Evolutionary conservation across 1,140 invertebrate species (phyloP), one percentile per base, ranked within the genome.

Genomic region (Diuraphis noxia): DNA sequence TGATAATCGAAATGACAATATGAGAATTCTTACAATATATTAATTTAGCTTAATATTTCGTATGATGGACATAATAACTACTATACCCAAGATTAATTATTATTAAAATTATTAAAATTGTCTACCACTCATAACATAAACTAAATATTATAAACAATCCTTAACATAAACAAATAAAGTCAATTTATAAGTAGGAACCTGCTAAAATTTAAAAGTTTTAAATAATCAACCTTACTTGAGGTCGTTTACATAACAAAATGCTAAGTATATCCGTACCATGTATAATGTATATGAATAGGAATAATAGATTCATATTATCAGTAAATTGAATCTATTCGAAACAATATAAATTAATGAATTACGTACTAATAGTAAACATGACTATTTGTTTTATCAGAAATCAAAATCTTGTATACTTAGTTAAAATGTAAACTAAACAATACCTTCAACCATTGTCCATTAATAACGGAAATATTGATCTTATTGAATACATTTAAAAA

Each of bases 191-290:
- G 30, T 63, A n/a, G 10, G 10, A 30, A n/a, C 3, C 9, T 30
- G 13, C 30, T n/a, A 63, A 17, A 0, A 63, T 30, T 56, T 30
- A 10, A 56, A 30, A n/a, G 13, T 63, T 63, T n/a, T 3, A n/a
- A 63, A n/a, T n/a, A 63, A 63, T 17, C n/a, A 63, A n/a, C 10
- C 30, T 63, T 63, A n/a, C 30, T 10, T 30, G 9, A 56, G 8
- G 13, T 56, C 9, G 52, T 30, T 21, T 49, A 10, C 10, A 56
- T 25, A 30, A 56, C 25, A n/a, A 63, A n/a, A 63, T 23, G 10
- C 25, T n/a, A n/a, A 4, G 10, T 30, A 3, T 30, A 0, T n/a
- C 13, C 13, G 4, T n/a, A 17, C 10, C 0, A 63, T 17, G 5
- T n/a, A n/a, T 5, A 2, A 63, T 17, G 5, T n/a, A n/a, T 5